Conservation (phyloP, 2,113 vertebrate genomes). For the Budorcas taxicolor region DNA sequence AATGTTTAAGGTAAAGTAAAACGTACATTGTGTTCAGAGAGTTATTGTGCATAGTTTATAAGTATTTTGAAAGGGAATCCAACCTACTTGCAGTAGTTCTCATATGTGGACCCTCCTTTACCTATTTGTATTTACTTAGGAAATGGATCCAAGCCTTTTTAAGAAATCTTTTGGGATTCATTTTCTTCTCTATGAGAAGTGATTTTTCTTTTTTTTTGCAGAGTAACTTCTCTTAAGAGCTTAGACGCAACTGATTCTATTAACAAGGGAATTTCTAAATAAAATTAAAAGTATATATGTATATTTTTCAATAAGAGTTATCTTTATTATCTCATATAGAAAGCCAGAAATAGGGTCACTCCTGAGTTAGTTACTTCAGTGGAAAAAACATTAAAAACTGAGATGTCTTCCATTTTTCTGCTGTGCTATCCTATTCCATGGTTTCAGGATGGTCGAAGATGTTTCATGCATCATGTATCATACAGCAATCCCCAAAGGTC, state of each 20-base stretch:
- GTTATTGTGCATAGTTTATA: not conserved
- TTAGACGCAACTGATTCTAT: not conserved
- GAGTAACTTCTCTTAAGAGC: not conserved
- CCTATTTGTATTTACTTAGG: not conserved
- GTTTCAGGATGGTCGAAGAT: not conserved
- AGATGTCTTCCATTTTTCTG: not conserved
- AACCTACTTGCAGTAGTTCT: not conserved
- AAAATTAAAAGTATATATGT: not conserved
- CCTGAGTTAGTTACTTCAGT: not conserved
- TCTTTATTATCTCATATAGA: not conserved
- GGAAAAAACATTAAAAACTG: not conserved
- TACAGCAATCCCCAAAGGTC: not conserved
- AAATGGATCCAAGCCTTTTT: not conserved
- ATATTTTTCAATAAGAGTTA: not conserved
- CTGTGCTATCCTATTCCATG: not conserved
- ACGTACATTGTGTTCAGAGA: not conserved
- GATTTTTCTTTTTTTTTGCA: not conserved
- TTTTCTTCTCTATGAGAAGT: not conserved
- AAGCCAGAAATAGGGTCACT: not conserved
- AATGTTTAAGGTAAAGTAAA: constrained; percentile 4
- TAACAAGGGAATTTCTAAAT: not conserved
- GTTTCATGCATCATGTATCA: not conserved
- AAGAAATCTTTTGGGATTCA: not conserved
- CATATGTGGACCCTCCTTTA: not conserved
- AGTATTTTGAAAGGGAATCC: not conserved